A percentile compares a stretch with the other conserved stretches of the same genome.
phyloP scores from a whole-genome alignment of 2,797 vertebrate genomes.

The Coccyzus lansbergi region DNA sequence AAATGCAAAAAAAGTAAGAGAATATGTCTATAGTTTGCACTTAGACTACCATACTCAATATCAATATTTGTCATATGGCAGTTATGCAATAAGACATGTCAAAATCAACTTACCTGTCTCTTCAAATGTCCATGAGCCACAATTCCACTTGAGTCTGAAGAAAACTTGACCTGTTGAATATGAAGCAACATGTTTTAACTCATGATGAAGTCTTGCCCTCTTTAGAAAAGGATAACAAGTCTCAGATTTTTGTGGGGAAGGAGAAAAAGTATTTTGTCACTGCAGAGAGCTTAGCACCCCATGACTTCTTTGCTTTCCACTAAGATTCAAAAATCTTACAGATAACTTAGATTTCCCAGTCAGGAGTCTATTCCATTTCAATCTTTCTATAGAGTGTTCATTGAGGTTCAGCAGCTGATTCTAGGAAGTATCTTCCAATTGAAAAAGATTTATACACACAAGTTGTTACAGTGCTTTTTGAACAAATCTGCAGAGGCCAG shows the following conservation, averaged over 20 bases:
- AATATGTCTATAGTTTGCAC: background rate
- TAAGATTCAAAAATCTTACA: background rate
- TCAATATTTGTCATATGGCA: background rate
- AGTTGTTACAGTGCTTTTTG: background rate
- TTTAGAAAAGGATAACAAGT: background rate
- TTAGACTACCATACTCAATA: background rate
- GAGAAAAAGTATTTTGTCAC: background rate
- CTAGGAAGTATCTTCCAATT: background rate
- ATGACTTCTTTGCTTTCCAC: background rate
- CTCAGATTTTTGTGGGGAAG: background rate
- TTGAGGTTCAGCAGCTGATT: background rate
- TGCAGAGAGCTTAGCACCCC: background rate
- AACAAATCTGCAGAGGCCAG: background rate
- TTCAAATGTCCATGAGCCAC: background rate
- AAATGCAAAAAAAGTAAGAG: background rate
- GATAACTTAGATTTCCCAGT: background rate
- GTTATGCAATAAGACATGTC: background rate
- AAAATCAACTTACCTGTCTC: conserved; percentile 8
- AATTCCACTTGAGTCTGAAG: background rate
- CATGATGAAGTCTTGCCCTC: background rate
- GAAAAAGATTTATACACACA: background rate
- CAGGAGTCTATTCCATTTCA: background rate
- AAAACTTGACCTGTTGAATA: conserved; percentile 33
- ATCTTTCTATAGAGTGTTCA: background rate
- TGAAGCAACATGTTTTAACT: background rate